phyloP scores from a whole-genome alignment of 1,140 invertebrate species.

The Augochlora pura region DNA sequence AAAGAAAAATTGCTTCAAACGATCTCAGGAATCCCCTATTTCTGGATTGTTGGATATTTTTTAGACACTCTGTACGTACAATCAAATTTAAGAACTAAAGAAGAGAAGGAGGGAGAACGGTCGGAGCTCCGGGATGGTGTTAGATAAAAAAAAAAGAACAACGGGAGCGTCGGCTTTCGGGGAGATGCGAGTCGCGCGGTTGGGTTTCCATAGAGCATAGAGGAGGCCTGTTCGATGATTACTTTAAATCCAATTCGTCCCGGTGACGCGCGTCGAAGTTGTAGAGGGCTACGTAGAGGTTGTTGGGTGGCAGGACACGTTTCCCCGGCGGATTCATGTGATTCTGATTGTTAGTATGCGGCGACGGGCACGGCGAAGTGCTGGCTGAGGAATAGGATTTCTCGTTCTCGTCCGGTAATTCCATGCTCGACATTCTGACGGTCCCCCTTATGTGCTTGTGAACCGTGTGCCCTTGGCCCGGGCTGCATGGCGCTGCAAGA shows the following conservation, averaged over 20 bases:
- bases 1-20: too few relatives aligned
- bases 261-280: constrained; percentile 96
- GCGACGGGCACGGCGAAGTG: constrained; percentile 95
- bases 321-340: constrained; percentile 75
- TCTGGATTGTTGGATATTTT: too few relatives aligned
- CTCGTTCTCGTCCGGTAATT: constrained; percentile 94
- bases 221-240: constrained; percentile 64
- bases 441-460: constrained; percentile 82
- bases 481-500: constrained; percentile 91
- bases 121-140: too few relatives aligned
- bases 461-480: constrained; percentile 81
- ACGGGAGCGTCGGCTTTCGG: not conserved
- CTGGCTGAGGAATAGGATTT: constrained; percentile 94
- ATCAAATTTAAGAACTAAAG: not conserved
- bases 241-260: constrained; percentile 96
- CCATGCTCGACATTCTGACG: constrained; percentile 94
- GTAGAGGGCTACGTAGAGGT: constrained; percentile 96
- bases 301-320: constrained; percentile 88
- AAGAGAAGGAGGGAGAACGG: not conserved
- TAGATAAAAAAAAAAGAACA: not conserved
- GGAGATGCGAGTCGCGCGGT: too few relatives aligned
- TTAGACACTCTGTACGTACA: too few relatives aligned
- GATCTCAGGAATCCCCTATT: too few relatives aligned
- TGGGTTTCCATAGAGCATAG: not conserved
- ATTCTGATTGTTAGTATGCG: constrained; percentile 80